Conservation (phyloP, 2,113 vertebrate genomes). For the Murina feae region DNA sequence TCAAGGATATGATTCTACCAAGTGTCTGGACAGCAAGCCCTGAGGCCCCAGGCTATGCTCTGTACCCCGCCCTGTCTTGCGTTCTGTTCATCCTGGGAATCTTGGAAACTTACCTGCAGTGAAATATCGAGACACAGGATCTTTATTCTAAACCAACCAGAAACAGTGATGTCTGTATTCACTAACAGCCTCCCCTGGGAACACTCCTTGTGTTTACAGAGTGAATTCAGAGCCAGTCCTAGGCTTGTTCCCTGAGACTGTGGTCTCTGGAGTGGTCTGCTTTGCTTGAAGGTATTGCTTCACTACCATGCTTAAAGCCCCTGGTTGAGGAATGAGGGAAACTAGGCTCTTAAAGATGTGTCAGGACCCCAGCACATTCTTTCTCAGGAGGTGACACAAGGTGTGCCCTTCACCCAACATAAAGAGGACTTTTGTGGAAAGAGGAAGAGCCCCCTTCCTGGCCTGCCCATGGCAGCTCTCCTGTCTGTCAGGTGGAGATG, state of each 20-base stretch:
- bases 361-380: neutral
- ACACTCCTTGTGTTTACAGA: neutral
- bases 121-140: neutral
- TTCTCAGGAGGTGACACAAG: neutral
- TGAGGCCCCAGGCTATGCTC: neutral
- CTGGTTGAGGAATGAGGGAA: neutral
- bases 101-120: neutral
- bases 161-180: neutral
- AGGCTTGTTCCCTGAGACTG: too few relatives aligned
- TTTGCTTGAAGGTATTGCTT: neutral
- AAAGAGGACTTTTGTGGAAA: neutral
- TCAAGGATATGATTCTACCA: neutral
- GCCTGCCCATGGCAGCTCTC: too few relatives aligned
- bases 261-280: neutral
- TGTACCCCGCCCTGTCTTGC: neutral
- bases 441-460: too few relatives aligned
- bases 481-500: neutral
- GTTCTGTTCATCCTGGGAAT: neutral
- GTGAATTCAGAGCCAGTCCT: neutral
- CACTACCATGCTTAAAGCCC: accelerated
- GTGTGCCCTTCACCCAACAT: neutral
- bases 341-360: accelerated
- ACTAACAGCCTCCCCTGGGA: neutral
- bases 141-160: neutral
- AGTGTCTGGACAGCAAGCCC: neutral